Conservation (phyloP, 2,113 vertebrate species). For the Puma concolor region DNA sequence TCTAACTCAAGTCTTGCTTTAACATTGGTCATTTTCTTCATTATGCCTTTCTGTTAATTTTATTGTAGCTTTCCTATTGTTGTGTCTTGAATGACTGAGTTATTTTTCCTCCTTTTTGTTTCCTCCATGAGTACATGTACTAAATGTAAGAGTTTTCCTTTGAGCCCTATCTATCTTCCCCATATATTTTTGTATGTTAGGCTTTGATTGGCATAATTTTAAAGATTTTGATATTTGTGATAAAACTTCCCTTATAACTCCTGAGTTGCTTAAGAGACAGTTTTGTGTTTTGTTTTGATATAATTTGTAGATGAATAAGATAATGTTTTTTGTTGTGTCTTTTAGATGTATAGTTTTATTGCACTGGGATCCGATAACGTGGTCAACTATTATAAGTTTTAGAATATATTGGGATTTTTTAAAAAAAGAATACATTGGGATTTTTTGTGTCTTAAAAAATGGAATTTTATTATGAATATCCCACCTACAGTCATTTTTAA, state of each 20-base stretch:
- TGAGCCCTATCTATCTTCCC: neutral
- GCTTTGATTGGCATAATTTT: neutral
- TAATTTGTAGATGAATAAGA: neutral
- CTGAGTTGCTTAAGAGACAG: neutral
- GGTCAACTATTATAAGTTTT: neutral
- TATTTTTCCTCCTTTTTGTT: neutral
- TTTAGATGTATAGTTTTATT: neutral
- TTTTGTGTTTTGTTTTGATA: neutral
- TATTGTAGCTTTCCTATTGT: neutral
- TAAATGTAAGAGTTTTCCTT: neutral
- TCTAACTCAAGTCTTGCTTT: neutral
- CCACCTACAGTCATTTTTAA: neutral
- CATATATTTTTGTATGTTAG: neutral
- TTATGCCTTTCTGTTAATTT: neutral
- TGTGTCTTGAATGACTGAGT: neutral
- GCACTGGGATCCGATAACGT: neutral
- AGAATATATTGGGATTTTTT: neutral
- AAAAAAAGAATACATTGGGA: neutral
- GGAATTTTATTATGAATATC: neutral
- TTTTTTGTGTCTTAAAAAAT: neutral
- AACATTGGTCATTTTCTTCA: neutral
- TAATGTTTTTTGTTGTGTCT: neutral
- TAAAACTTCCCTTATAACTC: neutral
- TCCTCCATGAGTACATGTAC: neutral
- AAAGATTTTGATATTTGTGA: neutral